These are phyloP conservation scores for Heliconius erato DNA, from an alignment of 2,888 invertebrate species.

Conservation along the genomic window DNA sequence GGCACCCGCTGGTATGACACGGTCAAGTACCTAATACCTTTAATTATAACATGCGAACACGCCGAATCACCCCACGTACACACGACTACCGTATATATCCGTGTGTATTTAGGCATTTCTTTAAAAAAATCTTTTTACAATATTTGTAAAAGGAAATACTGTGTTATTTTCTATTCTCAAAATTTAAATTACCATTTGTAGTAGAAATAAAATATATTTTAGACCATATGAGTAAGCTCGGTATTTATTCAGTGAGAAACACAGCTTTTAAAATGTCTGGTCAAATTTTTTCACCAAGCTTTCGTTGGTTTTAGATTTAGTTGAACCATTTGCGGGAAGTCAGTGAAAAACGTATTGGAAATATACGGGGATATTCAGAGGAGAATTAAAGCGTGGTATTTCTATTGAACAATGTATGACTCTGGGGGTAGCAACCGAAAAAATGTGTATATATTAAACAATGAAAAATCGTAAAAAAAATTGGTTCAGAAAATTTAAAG, in stretches of 20 bases:
- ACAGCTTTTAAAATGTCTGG: conserved; percentile 6
- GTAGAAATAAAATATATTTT: neutral
- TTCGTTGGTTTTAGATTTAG: conserved; percentile 1
- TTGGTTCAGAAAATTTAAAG: too few species aligned
- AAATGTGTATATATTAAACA: conserved; percentile 12
- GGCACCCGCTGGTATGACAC: too few species aligned
- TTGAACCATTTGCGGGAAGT: neutral
- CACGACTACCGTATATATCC: too few species aligned
- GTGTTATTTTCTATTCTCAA: neutral
- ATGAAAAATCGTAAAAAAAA: neutral
- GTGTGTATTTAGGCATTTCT: too few species aligned
- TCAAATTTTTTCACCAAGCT: conserved; percentile 1
- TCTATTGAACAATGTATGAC: neutral
- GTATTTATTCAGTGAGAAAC: neutral
- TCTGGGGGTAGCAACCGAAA: neutral
- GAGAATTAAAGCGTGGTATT: neutral
- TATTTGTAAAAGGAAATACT: neutral
- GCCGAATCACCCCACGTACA: too few species aligned
- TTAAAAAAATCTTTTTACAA: too few species aligned
- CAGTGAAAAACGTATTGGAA: conserved; percentile 18
- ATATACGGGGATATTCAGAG: neutral
- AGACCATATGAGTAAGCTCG: neutral
- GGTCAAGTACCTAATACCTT: too few species aligned
- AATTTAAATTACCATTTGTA: neutral
- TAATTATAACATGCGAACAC: too few species aligned